These are phyloP conservation scores for Sebastes oblongus DNA, from an alignment of 2,797 vertebrate species.

Conservation along the genomic window DNA sequence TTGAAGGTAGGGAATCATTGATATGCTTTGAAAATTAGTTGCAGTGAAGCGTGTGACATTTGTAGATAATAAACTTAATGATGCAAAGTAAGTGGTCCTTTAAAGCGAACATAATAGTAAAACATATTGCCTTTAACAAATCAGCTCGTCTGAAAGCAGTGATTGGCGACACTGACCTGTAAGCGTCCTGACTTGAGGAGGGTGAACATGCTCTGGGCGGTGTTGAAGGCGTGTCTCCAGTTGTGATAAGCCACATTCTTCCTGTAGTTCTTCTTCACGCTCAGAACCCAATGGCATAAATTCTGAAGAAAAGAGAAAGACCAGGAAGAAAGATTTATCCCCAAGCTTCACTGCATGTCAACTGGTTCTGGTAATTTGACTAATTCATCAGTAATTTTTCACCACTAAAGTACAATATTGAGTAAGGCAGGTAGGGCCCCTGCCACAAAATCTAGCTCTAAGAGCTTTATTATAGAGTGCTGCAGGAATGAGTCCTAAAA, in stretches of 20 bases:
- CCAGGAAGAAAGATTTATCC: neutral
- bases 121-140: neutral
- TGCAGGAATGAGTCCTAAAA: too few relatives aligned
- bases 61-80: neutral
- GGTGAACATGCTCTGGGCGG: constrained; percentile 96
- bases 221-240: constrained; percentile 98
- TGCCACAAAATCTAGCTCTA: too few relatives aligned
- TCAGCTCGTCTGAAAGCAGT: neutral
- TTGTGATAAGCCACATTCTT: constrained; percentile 97
- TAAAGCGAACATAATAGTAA: neutral
- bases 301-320: constrained; percentile 76
- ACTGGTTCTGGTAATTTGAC: too few relatives aligned
- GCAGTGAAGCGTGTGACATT: neutral
- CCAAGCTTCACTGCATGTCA: too few relatives aligned
- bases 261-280: constrained; percentile 98
- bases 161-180: constrained; percentile 82
- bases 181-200: constrained; percentile 92
- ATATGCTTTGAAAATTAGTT: neutral
- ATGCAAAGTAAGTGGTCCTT: neutral
- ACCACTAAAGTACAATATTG: too few relatives aligned
- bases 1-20: neutral
- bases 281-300: constrained; percentile 95
- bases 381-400: too few relatives aligned
- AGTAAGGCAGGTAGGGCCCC: too few relatives aligned
- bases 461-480: too few relatives aligned